Conservation (phyloP, 2,113 vertebrate genomes). For the Ciconia maguari region DNA sequence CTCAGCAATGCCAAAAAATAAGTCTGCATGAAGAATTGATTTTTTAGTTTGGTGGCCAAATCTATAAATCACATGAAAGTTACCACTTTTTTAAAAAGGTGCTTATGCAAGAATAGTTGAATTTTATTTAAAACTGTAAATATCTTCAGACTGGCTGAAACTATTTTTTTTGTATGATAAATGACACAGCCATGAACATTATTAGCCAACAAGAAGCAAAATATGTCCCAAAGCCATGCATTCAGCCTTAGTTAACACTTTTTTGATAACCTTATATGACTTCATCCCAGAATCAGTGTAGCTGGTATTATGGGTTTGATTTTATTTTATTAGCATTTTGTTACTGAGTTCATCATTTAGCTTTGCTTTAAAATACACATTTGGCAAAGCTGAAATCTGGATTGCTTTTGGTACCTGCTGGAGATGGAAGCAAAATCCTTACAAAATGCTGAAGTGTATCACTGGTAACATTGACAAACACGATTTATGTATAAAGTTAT, state of each 20-base stretch:
- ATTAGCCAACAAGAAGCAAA: background rate
- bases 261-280: background rate
- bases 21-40: fast-evolving
- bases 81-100: too few species aligned
- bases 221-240: background rate
- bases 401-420: background rate
- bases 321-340: background rate
- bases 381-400: background rate
- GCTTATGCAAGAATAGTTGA: background rate
- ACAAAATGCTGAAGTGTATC: background rate
- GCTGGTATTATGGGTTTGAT: background rate
- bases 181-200: background rate
- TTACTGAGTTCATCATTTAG: background rate
- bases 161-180: background rate
- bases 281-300: background rate
- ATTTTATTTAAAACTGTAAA: background rate
- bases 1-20: background rate
- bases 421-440: background rate
- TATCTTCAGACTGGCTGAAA: background rate
- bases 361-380: background rate
- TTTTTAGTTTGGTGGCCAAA: background rate
- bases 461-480: background rate
- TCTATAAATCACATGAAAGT: background rate
- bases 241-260: background rate
- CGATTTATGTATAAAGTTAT: background rate